Percentiles rank a stretch among this genome's conserved stretches.
Conservation (phyloP, 2,888 invertebrate species). For the Tetanocera ferruginea region DNA sequence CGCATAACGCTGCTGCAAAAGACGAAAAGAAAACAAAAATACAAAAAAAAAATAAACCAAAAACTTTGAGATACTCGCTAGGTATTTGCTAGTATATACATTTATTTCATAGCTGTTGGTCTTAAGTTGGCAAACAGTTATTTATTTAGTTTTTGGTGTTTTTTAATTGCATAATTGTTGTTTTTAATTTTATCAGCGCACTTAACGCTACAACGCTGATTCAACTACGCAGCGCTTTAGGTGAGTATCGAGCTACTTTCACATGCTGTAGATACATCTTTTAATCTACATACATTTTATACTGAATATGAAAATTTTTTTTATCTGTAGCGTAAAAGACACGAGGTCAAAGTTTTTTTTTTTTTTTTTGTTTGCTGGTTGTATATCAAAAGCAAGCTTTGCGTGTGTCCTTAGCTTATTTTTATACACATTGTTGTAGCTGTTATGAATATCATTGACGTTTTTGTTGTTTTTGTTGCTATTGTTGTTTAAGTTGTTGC, state of each 20-base stretch:
- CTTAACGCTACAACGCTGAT: not conserved
- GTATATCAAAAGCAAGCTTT: not conserved
- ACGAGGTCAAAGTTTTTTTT: conserved; percentile 6
- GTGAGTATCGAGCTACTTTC: too few species aligned
- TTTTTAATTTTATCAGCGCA: not conserved
- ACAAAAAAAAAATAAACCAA: too few species aligned
- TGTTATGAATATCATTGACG: not conserved
- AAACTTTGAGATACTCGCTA: not conserved
- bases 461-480: not conserved
- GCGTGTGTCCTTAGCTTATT: conserved; percentile 25
- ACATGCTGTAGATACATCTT: not conserved
- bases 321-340: not conserved
- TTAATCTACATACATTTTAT: not conserved
- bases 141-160: not conserved
- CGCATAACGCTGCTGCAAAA: not conserved
- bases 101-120: not conserved
- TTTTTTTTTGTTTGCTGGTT: not conserved
- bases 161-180: not conserved
- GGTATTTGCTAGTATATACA: not conserved
- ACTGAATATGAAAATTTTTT: not conserved
- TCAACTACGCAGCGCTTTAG: too few species aligned
- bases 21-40: not conserved
- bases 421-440: not conserved
- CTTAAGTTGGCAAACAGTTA: not conserved
- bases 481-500: not conserved